A percentile compares a stretch with the other conserved stretches of the same genome.
These are phyloP conservation scores for Sylvicola fuscatus DNA, from an alignment of 2,888 invertebrate species.

Conservation along the genomic window DNA sequence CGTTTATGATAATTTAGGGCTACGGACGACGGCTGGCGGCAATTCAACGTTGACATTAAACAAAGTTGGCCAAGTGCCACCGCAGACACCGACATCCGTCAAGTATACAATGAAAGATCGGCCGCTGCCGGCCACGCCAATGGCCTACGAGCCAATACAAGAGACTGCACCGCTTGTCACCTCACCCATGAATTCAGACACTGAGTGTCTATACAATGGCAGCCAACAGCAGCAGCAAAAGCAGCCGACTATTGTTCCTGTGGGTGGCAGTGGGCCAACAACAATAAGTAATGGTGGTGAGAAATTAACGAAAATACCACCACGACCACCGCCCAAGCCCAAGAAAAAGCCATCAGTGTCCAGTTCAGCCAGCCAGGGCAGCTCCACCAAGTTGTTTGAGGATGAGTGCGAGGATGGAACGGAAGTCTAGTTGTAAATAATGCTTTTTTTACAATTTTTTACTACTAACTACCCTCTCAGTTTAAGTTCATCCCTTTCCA, in stretches of 20 bases:
- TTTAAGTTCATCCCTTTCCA: too few relatives aligned
- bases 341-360: conserved; percentile 36
- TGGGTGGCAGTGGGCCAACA: conserved; percentile 15
- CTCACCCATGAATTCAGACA: conserved; percentile 11
- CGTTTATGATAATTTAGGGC: conserved; percentile 68
- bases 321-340: conserved; percentile 65
- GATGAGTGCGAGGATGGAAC: conserved; percentile 80
- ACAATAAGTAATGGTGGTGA: conserved; percentile 23
- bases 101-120: conserved; percentile 38
- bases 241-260: conserved; percentile 1
- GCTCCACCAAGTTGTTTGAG: conserved; percentile 57
- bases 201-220: conserved; percentile 7
- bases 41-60: conserved; percentile 59
- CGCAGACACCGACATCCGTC: conserved; percentile 14
- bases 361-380: conserved; percentile 13
- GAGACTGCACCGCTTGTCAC: conserved; percentile 15
- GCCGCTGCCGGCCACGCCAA: conserved; percentile 42
- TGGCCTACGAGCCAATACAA: conserved; percentile 23
- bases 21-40: conserved; percentile 72
- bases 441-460: too few relatives aligned
- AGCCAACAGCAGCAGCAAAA: too few relatives aligned
- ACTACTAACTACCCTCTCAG: too few relatives aligned
- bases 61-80: conserved; percentile 33
- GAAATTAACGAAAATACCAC: conserved; percentile 46
- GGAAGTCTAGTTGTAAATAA: conserved; percentile 41